Conservation (phyloP, 2,113 vertebrate genomes). For the Marmota monax region DNA sequence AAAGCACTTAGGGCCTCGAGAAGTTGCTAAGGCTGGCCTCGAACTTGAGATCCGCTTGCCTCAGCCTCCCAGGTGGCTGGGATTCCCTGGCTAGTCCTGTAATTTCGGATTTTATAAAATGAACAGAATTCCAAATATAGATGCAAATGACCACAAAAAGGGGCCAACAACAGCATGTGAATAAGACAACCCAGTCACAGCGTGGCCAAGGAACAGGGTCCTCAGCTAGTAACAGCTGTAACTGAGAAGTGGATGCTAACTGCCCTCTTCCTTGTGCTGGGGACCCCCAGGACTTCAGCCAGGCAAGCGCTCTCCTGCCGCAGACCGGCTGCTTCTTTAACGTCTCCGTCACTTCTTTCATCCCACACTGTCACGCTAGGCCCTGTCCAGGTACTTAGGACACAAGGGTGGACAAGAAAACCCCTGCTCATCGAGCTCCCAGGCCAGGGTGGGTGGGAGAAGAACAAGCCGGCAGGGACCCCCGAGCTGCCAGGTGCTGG, state of each 20-base stretch:
- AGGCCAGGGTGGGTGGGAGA: not conserved
- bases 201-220: not conserved
- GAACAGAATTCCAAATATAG: slow-evolving; percentile 1
- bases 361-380: not conserved
- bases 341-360: not conserved
- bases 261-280: not conserved
- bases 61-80: not conserved
- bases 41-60: not conserved
- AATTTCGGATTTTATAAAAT: slow-evolving; percentile 50
- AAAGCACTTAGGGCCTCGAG: not conserved
- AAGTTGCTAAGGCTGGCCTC: not conserved
- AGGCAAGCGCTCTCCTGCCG: not conserved
- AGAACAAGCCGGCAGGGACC: too few relatives aligned
- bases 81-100: not conserved
- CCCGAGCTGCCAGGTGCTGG: too few relatives aligned
- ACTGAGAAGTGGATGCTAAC: too few relatives aligned
- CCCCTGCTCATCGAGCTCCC: not conserved
- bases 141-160: not conserved
- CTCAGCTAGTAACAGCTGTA: not conserved
- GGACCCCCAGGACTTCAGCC: too few relatives aligned
- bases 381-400: not conserved
- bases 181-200: not conserved
- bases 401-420: not conserved
- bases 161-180: not conserved
- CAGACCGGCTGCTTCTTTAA: not conserved